Evolutionary conservation across 2,797 vertebrate genomes (phyloP).

Genomic region (Crotalus adamanteus): DNA sequence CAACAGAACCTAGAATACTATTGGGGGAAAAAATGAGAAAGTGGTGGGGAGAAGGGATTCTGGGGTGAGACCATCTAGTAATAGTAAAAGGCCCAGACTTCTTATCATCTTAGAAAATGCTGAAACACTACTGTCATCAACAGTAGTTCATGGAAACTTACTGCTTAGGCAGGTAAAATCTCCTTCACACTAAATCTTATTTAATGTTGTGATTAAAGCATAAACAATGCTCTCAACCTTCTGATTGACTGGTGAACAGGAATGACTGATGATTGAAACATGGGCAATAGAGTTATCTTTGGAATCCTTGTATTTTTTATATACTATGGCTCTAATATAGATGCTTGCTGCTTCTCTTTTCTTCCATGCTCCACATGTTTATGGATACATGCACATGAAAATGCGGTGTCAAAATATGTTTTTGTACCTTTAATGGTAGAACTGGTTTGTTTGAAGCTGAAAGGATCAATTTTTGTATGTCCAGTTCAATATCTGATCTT

Average conservation of each 20-base stretch:
- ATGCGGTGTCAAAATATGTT: neutral
- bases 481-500: neutral
- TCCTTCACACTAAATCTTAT: conserved; percentile 50
- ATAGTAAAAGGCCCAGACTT: conserved; percentile 42
- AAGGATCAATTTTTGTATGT: neutral
- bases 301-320: conserved; percentile 38
- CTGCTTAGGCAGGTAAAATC: conserved; percentile 28
- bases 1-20: conserved; percentile 39
- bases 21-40: neutral
- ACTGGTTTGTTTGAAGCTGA: neutral
- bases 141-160: conserved; percentile 35
- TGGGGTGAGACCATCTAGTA: neutral
- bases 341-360: too few species aligned
- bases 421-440: neutral
- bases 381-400: neutral
- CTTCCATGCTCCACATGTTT: neutral
- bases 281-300: conserved; percentile 37
- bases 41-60: neutral
- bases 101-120: conserved; percentile 38
- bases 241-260: conserved; percentile 41
- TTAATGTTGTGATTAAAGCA: conserved; percentile 51
- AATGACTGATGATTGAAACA: conserved; percentile 54
- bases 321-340: conserved; percentile 9
- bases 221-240: conserved; percentile 36
- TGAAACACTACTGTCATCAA: conserved; percentile 43